Conservation (phyloP, 2,113 vertebrate genomes). For the Cryptoleucopteryx plumbea region DNA sequence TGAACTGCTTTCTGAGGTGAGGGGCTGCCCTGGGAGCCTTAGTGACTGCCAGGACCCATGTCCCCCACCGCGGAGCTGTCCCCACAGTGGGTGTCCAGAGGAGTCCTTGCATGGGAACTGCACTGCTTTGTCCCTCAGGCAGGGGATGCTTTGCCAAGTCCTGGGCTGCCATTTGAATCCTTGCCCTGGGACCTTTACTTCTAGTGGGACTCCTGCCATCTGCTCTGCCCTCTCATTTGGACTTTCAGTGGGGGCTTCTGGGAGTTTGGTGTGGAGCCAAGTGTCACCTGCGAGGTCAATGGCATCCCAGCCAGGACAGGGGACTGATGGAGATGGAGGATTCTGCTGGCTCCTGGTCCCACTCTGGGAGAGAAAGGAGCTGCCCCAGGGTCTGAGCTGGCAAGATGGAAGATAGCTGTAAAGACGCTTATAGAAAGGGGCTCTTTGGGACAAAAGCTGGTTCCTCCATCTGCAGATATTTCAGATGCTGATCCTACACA, state of each 20-base stretch:
- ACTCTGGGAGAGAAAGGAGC: neutral
- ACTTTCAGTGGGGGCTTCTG: neutral
- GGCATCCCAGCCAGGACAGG: neutral
- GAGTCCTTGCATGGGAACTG: neutral
- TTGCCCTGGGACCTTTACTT: neutral
- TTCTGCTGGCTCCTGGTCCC: neutral
- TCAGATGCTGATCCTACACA: neutral
- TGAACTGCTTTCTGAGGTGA: neutral
- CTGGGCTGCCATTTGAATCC: neutral
- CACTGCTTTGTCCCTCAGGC: neutral
- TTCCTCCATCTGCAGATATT: neutral
- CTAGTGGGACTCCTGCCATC: neutral
- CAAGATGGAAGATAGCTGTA: neutral
- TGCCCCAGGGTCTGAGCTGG: neutral
- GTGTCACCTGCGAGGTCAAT: accelerated
- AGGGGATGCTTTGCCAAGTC: neutral
- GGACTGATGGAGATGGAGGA: neutral
- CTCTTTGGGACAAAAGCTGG: neutral
- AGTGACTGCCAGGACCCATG: neutral
- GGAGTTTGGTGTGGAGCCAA: neutral
- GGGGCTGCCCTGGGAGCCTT: neutral
- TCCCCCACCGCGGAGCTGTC: neutral
- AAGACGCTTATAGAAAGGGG: neutral
- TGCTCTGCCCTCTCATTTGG: neutral
- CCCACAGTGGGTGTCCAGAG: neutral